A percentile compares a stretch with the other conserved stretches of the same genome.
These are phyloP conservation scores for Melieria crassipennis DNA, from an alignment of 2,888 invertebrate species.

Conservation along the genomic window DNA sequence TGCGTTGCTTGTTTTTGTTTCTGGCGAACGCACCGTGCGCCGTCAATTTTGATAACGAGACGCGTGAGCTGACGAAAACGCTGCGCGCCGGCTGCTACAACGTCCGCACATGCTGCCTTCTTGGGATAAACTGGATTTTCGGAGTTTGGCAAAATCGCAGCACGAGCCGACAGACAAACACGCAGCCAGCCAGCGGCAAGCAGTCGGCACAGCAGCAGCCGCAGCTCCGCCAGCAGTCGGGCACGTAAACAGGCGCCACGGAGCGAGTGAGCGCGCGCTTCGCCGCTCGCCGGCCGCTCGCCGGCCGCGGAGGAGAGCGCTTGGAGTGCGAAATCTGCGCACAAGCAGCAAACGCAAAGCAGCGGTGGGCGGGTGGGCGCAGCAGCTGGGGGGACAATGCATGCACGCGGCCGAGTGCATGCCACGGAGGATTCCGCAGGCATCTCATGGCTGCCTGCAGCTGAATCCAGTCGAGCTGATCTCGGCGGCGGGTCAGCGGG, in stretches of 20 bases:
- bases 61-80: not conserved
- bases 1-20: no score
- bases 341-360: not conserved
- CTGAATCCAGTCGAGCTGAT: no score
- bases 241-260: constrained; percentile 39
- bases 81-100: constrained; percentile 28
- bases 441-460: no score
- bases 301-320: constrained; percentile 1
- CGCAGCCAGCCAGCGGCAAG: constrained; percentile 20
- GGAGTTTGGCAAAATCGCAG: constrained; percentile 49
- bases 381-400: no score
- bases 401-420: no score
- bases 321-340: constrained; percentile 33
- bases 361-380: no score
- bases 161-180: constrained; percentile 22
- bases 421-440: no score
- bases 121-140: constrained; percentile 65
- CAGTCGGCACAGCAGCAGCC: constrained; percentile 21
- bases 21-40: no score
- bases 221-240: constrained; percentile 35
- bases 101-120: constrained; percentile 64
- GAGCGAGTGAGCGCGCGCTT: constrained; percentile 6
- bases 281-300: not conserved
- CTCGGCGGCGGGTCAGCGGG: no score
- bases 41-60: no score